Evolutionary conservation across 2,797 vertebrate species (phyloP).

Genomic region (Phrynocephalus forsythii): DNA sequence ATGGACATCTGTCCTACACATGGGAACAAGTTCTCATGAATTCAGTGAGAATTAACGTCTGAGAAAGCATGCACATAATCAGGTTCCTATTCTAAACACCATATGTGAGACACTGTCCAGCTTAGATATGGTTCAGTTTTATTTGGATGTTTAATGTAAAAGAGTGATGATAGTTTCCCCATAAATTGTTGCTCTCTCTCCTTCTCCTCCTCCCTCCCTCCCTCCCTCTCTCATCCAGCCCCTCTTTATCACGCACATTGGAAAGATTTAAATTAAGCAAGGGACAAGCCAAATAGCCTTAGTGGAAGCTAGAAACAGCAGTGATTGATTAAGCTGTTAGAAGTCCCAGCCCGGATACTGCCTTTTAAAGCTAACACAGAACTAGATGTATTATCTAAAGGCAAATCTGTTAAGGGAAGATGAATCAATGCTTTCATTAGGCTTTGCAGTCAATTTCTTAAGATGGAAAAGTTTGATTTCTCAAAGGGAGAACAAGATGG

Average conservation of each 20-base stretch:
- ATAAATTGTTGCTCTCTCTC: slow-evolving; percentile 41
- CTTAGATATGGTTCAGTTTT: not conserved
- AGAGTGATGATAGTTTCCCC: slow-evolving; percentile 52
- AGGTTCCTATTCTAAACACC: not conserved
- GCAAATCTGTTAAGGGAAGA: slow-evolving; percentile 47
- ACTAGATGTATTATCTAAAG: slow-evolving; percentile 40
- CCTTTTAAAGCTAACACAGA: slow-evolving; percentile 44
- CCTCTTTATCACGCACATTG: not conserved
- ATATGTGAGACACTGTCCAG: not conserved
- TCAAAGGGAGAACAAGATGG: slow-evolving; percentile 34
- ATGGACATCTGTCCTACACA: not conserved
- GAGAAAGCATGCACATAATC: not conserved
- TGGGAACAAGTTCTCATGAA: not conserved
- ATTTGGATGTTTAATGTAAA: slow-evolving; percentile 32
- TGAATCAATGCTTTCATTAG: slow-evolving; percentile 46
- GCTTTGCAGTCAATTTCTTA: slow-evolving; percentile 46
- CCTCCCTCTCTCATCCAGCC: not conserved
- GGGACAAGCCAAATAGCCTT: slow-evolving; percentile 28
- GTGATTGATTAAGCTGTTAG: slow-evolving; percentile 33
- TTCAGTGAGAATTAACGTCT: not conserved
- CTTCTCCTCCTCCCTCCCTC: too few species aligned
- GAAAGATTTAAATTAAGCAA: slow-evolving; percentile 47
- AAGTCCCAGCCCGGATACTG: slow-evolving; percentile 15
- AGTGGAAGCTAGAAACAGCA: slow-evolving; percentile 50
- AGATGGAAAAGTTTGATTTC: slow-evolving; percentile 31